Evolutionary conservation across 1,140 invertebrate genomes (phyloP).

Genomic region (Cyphomyrmex costatus): DNA sequence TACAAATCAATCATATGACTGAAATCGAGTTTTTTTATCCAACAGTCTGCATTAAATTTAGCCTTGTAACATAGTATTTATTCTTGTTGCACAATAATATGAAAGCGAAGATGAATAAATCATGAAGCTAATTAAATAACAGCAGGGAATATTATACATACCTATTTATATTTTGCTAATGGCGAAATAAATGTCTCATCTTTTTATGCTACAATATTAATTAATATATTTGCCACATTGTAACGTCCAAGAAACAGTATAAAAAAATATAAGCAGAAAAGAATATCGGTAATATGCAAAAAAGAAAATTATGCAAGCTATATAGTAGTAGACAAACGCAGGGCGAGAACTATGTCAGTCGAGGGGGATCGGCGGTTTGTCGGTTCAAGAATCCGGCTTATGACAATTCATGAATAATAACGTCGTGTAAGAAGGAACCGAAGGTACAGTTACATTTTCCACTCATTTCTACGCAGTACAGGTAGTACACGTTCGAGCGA

Average conservation of each 20-base stretch:
- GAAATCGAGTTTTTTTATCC: not conserved
- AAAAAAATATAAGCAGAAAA: not conserved
- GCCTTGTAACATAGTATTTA: conserved; percentile 8
- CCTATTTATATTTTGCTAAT: not conserved
- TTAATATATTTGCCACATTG: not conserved
- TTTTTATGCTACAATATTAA: not conserved
- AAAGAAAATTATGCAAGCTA: conserved; percentile 21
- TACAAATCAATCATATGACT: not conserved
- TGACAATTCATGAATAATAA: conserved; percentile 70
- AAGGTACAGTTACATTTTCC: conserved; percentile 78
- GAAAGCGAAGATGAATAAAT: not conserved
- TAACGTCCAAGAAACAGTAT: not conserved
- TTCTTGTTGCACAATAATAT: not conserved
- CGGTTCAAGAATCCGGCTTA: conserved; percentile 49
- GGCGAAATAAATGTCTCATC: not conserved
- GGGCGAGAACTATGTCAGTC: conserved; percentile 21
- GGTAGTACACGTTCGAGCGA: conserved; percentile 52
- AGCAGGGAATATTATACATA: not conserved
- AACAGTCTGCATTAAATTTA: not conserved
- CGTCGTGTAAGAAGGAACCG: conserved; percentile 65
- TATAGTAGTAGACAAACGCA: not conserved
- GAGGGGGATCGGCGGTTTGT: conserved; percentile 23
- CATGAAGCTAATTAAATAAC: not conserved
- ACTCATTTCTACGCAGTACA: conserved; percentile 74
- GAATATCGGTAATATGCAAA: not conserved